Evolutionary conservation across 2,888 invertebrate species (phyloP), one percentile per base, ranked within the genome.

Genomic region (Oscheius onirici): DNA sequence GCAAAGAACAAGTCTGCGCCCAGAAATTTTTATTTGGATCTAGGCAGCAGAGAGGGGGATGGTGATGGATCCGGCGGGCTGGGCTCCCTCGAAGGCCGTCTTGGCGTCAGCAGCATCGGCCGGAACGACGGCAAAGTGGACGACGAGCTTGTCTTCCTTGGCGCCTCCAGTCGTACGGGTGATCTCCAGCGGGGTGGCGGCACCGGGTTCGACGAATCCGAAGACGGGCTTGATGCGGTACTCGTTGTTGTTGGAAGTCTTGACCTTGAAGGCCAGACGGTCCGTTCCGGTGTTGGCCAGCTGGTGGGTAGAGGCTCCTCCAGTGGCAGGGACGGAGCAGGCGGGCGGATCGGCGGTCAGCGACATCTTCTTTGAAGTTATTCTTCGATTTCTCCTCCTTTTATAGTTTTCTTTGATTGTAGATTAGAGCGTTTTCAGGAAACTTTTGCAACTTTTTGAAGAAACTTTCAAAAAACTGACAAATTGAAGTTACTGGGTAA

Each of bases 201-300:
- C 72, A 3, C 73, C 73, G 28, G 76, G 69, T 60, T 77, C 76
- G 17, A 76, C 76, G 57, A 77, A 76, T 26, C 76, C 76, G 65
- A 61, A 76, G 54, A 76, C 76, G 46, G 76, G 76, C 72, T 73
- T 73, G 22, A 76, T 49, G 41, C 76, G 71, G 40, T 76, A 76
- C 20, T 54, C 54, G 43, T 52, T 40, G 55, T 67, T 67, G 55
- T 67, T 54, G 40, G 40, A 40, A 43, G 22, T 20, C 55, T 55
- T 66, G 3, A 58, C 60, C 43, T 66, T 71, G 65, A 73, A 72
- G 26, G 28, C 63, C 13, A 72, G 51, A 13, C 43, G 41, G 6
- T 63, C 60, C 17, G 68, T 57, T 24, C 71, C 72, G 15, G 26
- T 51, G 61, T 77, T 76, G 57, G 51, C 17, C 34, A 76, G 60